phyloP scores from a whole-genome alignment of 2,888 invertebrate genomes.

The Didymodactylos carnosus region DNA sequence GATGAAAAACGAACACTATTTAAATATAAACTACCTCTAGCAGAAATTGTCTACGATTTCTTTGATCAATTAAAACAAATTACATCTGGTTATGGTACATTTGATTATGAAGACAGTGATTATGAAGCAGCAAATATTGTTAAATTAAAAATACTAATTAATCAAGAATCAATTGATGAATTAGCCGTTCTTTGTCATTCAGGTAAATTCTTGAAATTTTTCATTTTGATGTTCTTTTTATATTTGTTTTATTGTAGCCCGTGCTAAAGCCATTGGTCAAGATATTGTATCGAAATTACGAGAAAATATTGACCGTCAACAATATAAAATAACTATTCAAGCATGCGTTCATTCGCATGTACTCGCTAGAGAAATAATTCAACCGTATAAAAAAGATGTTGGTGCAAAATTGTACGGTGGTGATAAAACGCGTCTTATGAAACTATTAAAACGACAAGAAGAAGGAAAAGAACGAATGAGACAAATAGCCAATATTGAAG shows the following conservation, averaged over 20 bases:
- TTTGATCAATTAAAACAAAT: slow-evolving; percentile 70
- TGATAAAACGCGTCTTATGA: slow-evolving; percentile 67
- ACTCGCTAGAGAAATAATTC: slow-evolving; percentile 61
- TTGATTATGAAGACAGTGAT: slow-evolving; percentile 40
- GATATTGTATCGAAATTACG: slow-evolving; percentile 53
- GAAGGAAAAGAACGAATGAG: slow-evolving; percentile 52
- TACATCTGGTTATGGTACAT: slow-evolving; percentile 68
- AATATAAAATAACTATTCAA: slow-evolving; percentile 63
- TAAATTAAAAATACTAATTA: slow-evolving; percentile 58
- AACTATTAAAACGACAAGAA: slow-evolving; percentile 64
- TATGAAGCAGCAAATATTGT: slow-evolving; percentile 55
- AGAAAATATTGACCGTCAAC: slow-evolving; percentile 67
- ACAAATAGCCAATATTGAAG: slow-evolving; percentile 23
- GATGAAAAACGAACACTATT: slow-evolving; percentile 62
- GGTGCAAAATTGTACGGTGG: slow-evolving; percentile 75
- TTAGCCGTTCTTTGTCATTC: slow-evolving; percentile 58
- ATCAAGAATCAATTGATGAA: slow-evolving; percentile 61
- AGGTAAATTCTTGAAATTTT: no score
- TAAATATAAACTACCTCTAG: slow-evolving; percentile 63
- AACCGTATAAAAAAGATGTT: slow-evolving; percentile 72
- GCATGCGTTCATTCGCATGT: slow-evolving; percentile 55
- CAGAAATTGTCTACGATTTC: slow-evolving; percentile 81
- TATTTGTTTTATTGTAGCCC: no score
- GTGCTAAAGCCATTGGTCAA: slow-evolving; percentile 44
- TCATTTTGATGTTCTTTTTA: no score